Conservation (phyloP, 2,888 invertebrate species). For the Zygaena filipendulae region DNA sequence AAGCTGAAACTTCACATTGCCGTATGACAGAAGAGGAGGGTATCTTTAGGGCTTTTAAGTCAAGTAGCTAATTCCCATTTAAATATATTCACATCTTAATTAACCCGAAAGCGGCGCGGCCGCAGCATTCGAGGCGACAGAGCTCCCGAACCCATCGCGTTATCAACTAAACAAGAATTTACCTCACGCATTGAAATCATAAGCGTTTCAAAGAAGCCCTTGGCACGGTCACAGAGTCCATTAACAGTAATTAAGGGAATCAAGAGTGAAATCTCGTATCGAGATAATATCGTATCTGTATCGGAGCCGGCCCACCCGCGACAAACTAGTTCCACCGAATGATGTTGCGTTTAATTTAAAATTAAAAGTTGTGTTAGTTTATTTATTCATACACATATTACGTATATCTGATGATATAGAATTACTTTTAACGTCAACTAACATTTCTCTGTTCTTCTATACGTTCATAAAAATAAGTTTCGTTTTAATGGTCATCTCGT, state of each 20-base stretch:
- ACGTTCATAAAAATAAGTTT: no score
- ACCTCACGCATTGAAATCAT: constrained; percentile 64
- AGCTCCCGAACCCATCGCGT: constrained; percentile 20
- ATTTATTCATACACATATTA: no score
- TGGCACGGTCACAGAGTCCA: constrained; percentile 31
- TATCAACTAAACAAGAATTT: constrained; percentile 27
- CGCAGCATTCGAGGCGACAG: constrained; percentile 31
- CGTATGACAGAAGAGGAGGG: no score
- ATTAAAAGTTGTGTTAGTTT: no score
- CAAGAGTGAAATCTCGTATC: constrained; percentile 49
- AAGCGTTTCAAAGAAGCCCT: constrained; percentile 59
- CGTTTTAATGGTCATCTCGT: no score
- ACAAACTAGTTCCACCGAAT: constrained; percentile 20
- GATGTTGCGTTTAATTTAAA: no score
- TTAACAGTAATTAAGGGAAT: constrained; percentile 64
- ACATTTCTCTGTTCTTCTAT: no score
- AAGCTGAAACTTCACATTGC: no score
- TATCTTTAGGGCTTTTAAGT: no score
- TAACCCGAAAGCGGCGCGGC: constrained; percentile 38
- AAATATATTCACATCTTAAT: constrained; percentile 56
- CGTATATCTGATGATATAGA: no score
- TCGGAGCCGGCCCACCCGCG: constrained; percentile 51
- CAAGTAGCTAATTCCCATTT: no score
- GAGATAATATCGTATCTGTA: constrained; percentile 52
- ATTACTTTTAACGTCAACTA: no score